phyloP scores from a whole-genome alignment of 2,797 vertebrate genomes.

The Champsocephalus gunnari region DNA sequence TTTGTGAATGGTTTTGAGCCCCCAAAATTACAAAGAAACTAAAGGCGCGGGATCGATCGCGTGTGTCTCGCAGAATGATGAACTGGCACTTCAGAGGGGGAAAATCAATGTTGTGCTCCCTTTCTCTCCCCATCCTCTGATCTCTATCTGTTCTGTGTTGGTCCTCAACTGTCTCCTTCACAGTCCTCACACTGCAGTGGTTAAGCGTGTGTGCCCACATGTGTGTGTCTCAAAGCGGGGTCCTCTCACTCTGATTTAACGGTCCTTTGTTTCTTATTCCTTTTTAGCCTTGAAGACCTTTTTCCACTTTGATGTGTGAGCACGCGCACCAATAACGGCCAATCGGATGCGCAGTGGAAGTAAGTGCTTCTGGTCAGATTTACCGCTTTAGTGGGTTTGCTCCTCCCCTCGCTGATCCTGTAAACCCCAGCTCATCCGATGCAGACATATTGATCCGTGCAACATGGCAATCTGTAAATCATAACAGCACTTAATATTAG shows the following conservation, averaged over 20 bases:
- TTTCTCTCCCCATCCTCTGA: slow-evolving; percentile 47
- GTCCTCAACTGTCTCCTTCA: slow-evolving; percentile 52
- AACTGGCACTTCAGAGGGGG: slow-evolving; percentile 84
- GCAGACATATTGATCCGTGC: slow-evolving; percentile 55
- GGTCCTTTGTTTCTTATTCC: slow-evolving; percentile 72
- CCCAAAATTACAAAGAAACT: slow-evolving; percentile 88
- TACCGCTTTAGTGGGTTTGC: slow-evolving; percentile 49
- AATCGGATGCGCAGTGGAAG: slow-evolving; percentile 77
- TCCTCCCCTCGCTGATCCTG: slow-evolving; percentile 28
- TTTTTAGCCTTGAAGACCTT: slow-evolving; percentile 76
- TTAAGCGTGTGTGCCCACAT: slow-evolving; percentile 38
- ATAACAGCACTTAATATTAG: slow-evolving; percentile 29
- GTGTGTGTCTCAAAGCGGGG: slow-evolving; percentile 30
- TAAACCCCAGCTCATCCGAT: slow-evolving; percentile 58
- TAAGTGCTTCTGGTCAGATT: slow-evolving; percentile 82
- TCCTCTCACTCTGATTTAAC: slow-evolving; percentile 65
- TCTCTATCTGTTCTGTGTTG: slow-evolving; percentile 48
- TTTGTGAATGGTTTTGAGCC: slow-evolving; percentile 80
- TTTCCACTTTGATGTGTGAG: slow-evolving; percentile 79
- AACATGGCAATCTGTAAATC: slow-evolving; percentile 56
- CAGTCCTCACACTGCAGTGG: slow-evolving; percentile 48
- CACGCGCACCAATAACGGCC: slow-evolving; percentile 76
- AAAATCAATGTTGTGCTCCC: slow-evolving; percentile 83
- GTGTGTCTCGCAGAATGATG: slow-evolving; percentile 86
- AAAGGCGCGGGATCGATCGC: slow-evolving; percentile 82